Conservation (phyloP, 1,140 invertebrate genomes). For the Brachionus angularis region DNA sequence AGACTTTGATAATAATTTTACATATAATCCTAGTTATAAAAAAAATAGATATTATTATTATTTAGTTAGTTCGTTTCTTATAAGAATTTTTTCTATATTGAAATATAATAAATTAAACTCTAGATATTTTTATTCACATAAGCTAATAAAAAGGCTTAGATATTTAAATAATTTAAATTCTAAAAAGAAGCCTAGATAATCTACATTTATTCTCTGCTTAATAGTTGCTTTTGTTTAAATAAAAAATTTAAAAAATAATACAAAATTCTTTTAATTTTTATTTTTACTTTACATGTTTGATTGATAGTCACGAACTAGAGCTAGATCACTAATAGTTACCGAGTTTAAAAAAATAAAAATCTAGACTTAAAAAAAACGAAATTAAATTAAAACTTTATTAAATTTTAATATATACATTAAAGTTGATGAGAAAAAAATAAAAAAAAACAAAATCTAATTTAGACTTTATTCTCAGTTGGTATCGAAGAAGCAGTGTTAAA, state of each 20-base stretch:
- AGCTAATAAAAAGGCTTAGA: conserved; percentile 16
- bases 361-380: too few relatives aligned
- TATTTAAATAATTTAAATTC: conserved; percentile 41
- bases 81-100: not conserved
- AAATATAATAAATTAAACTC: conserved; percentile 3
- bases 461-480: conserved; percentile 19
- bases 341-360: too few relatives aligned
- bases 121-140: conserved; percentile 35
- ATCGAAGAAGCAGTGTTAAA: conserved; percentile 10
- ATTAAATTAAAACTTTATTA: too few relatives aligned
- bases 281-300: too few relatives aligned
- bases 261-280: too few relatives aligned
- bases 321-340: too few relatives aligned
- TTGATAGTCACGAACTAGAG: too few relatives aligned
- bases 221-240: conserved; percentile 7
- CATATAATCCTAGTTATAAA: not conserved
- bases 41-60: conserved; percentile 31
- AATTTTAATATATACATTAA: too few relatives aligned
- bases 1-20: conserved; percentile 31
- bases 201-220: not conserved
- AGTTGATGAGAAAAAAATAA: not conserved
- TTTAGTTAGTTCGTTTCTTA: conserved; percentile 9
- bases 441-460: conserved; percentile 6
- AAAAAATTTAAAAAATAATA: conserved; percentile 15
- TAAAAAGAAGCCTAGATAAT: conserved; percentile 40